Conservation (phyloP, 2,888 invertebrate species). For the Epistrophe grossulariae region DNA sequence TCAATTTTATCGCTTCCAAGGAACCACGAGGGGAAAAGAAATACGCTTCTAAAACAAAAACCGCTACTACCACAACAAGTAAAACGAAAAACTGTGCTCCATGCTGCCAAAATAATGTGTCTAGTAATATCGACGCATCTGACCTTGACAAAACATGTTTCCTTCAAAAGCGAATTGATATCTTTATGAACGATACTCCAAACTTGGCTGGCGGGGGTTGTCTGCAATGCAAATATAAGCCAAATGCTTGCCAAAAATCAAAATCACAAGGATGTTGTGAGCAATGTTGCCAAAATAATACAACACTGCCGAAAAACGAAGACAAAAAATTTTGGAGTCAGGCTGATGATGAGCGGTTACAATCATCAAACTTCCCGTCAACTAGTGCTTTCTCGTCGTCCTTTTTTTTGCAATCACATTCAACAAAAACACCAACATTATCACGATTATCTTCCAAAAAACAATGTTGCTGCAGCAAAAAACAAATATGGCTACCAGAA, state of each 20-base stretch:
- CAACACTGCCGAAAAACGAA: slow-evolving; percentile 35
- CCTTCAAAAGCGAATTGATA: slow-evolving; percentile 70
- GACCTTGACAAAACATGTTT: slow-evolving; percentile 64
- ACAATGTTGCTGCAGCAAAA: slow-evolving; percentile 54
- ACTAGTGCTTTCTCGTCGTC: slow-evolving; percentile 42
- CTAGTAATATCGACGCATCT: slow-evolving; percentile 30
- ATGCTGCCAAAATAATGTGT: slow-evolving; percentile 70
- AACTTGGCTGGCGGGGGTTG: slow-evolving; percentile 22
- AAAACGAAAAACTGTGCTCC: slow-evolving; percentile 63
- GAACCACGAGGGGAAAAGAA: slow-evolving; percentile 34
- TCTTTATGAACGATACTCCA: slow-evolving; percentile 54
- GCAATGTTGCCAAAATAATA: slow-evolving; percentile 20
- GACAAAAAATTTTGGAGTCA: slow-evolving; percentile 32
- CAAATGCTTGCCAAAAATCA: slow-evolving; percentile 67
- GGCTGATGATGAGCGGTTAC: slow-evolving; percentile 52
- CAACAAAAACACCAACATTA: slow-evolving; percentile 74
- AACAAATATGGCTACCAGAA: slow-evolving; percentile 52
- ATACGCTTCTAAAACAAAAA: slow-evolving; percentile 52
- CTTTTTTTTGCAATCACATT: slow-evolving; percentile 57
- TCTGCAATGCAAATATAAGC: slow-evolving; percentile 63
- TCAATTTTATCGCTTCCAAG: slow-evolving; percentile 49
- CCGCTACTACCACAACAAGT: slow-evolving; percentile 60
- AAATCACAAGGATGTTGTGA: slow-evolving; percentile 47
- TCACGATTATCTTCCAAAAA: slow-evolving; percentile 81
- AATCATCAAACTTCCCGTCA: slow-evolving; percentile 61